Evolutionary conservation across 2,888 invertebrate species (phyloP).

Genomic region (Mayetiola destructor): DNA sequence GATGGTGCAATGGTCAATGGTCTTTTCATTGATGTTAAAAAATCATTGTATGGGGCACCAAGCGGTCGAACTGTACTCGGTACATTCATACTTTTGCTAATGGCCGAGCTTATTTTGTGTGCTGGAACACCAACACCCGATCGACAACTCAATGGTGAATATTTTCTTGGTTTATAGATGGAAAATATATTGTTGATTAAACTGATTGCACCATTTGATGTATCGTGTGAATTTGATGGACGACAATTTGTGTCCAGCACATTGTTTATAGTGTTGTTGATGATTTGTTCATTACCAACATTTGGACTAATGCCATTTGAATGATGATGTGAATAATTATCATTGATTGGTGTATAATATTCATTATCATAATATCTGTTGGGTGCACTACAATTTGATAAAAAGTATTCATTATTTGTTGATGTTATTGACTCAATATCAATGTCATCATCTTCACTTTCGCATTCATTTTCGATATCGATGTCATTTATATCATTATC

Average conservation of each 20-base stretch:
- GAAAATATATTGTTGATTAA: constrained; percentile 35
- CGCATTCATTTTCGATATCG: not conserved
- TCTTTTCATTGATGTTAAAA: constrained; percentile 35
- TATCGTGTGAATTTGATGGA: too few relatives aligned
- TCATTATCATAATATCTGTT: not conserved
- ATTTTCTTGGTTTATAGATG: constrained; percentile 35
- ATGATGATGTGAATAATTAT: not conserved
- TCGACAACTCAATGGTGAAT: constrained; percentile 33
- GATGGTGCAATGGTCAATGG: constrained; percentile 41
- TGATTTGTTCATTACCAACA: not conserved
- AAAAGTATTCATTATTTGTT: not conserved
- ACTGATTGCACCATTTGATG: constrained; percentile 31
- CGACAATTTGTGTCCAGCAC: constrained; percentile 9
- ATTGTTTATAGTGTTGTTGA: not conserved
- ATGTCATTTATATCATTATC: constrained; percentile 19
- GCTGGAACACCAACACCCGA: too few relatives aligned
- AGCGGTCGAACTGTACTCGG: constrained; percentile 32
- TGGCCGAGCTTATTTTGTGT: not conserved
- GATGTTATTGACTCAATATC: constrained; percentile 3
- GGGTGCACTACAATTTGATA: not conserved
- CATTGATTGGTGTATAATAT: not conserved
- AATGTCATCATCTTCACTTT: constrained; percentile 7
- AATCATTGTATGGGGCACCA: constrained; percentile 30
- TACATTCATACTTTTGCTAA: constrained; percentile 33
- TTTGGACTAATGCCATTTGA: not conserved